These are phyloP conservation scores for Lycodopsis pacificus DNA, from an alignment of 2,797 vertebrate genomes.

Conservation along the genomic window DNA sequence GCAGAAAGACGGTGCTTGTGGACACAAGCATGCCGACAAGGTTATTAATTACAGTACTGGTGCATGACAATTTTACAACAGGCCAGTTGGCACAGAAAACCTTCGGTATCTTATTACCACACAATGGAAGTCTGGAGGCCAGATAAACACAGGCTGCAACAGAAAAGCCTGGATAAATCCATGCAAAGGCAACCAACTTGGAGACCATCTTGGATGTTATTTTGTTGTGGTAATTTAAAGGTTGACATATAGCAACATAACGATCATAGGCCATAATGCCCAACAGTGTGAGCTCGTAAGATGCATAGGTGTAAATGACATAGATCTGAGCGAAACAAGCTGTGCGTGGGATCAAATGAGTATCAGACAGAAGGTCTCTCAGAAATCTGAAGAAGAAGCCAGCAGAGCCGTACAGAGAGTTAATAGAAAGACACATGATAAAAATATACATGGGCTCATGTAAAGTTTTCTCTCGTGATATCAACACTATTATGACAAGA, in stretches of 20 bases:
- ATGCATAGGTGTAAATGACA: constrained; percentile 69
- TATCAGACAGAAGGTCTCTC: constrained; percentile 61
- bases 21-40: constrained; percentile 57
- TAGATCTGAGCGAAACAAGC: constrained; percentile 68
- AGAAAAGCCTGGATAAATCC: constrained; percentile 49
- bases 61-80: constrained; percentile 66
- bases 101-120: constrained; percentile 64
- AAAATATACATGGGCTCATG: constrained; percentile 75
- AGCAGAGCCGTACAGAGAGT: constrained; percentile 70
- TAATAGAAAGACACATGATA: constrained; percentile 65
- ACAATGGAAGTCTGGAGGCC: constrained; percentile 61
- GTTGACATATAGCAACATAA: constrained; percentile 67
- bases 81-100: constrained; percentile 70
- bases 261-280: constrained; percentile 72
- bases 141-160: constrained; percentile 46
- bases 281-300: constrained; percentile 67
- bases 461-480: constrained; percentile 55
- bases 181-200: constrained; percentile 34
- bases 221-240: constrained; percentile 69
- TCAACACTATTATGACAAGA: constrained; percentile 56
- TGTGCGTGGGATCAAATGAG: constrained; percentile 58
- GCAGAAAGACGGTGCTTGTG: constrained; percentile 50
- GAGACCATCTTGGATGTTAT: constrained; percentile 40
- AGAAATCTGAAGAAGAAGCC: constrained; percentile 70
- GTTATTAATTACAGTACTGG: constrained; percentile 56